Evolutionary conservation across 2,113 vertebrate genomes (phyloP).

Genomic region (Suricata suricatta): DNA sequence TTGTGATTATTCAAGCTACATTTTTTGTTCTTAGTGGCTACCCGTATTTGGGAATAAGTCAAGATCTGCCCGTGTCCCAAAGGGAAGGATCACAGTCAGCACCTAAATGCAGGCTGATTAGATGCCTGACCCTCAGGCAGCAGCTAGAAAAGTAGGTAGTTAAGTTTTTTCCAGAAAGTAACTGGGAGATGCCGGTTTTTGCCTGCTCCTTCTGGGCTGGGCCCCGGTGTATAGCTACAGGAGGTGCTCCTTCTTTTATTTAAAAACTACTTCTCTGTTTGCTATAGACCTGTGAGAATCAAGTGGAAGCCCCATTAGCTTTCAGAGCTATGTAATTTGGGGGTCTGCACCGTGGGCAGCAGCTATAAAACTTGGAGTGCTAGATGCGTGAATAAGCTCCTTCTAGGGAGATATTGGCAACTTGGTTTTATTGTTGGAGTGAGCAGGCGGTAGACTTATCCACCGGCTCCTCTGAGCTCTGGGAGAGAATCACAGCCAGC

Average conservation of each 20-base stretch:
- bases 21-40: too few relatives aligned
- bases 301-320: neutral
- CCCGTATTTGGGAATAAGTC: neutral
- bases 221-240: neutral
- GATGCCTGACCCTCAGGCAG: neutral
- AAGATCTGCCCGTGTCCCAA: neutral
- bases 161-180: neutral
- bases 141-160: neutral
- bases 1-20: neutral
- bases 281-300: neutral
- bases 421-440: neutral
- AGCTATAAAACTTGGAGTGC: neutral
- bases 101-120: neutral
- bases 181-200: neutral
- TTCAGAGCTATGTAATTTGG: neutral
- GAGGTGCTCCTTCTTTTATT: neutral
- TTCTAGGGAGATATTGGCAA: neutral
- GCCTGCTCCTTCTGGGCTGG: neutral
- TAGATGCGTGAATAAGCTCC: neutral
- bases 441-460: neutral
- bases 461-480: neutral
- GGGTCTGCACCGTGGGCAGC: neutral
- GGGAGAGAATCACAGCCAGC: neutral
- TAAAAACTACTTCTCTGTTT: neutral
- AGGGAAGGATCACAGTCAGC: neutral